phyloP scores from a whole-genome alignment of 2,113 vertebrate species.

The Aldabrachelys gigantea region DNA sequence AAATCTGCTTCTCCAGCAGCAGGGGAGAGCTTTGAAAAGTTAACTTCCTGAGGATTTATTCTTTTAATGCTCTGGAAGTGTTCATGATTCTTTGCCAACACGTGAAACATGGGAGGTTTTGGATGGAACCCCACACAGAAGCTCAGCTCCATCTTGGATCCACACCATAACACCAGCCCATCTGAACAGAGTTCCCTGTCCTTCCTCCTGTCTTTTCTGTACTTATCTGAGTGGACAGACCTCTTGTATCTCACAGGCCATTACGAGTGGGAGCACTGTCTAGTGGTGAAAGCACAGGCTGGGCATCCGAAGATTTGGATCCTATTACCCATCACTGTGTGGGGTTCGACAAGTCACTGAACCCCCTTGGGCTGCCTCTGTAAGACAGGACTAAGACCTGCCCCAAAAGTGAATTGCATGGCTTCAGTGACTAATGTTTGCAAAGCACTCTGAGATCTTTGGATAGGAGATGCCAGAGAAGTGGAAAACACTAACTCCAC shows the following conservation, averaged over 20 bases:
- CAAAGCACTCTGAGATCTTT: background rate
- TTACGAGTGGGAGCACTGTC: background rate
- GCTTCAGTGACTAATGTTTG: background rate
- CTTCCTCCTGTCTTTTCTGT: background rate
- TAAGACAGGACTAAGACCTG: background rate
- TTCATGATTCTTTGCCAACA: background rate
- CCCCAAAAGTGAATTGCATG: background rate
- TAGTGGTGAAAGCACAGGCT: background rate
- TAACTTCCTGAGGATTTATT: background rate
- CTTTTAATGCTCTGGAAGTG: fast-evolving
- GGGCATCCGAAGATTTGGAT: background rate
- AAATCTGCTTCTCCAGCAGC: background rate
- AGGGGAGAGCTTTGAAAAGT: background rate
- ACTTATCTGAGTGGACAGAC: background rate
- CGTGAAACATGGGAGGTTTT: background rate
- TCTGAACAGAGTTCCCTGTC: background rate
- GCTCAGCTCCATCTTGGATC: fast-evolving
- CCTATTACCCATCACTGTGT: background rate
- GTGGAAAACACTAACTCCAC: background rate
- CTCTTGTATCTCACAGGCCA: background rate
- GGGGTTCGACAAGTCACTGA: background rate
- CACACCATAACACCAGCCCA: background rate
- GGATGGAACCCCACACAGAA: fast-evolving
- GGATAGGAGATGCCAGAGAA: background rate
- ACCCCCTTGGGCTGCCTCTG: background rate